Percentiles rank a stretch among this genome's conserved stretches.
phyloP scores from a whole-genome alignment of 2,113 vertebrate genomes.

The Indri indri region DNA sequence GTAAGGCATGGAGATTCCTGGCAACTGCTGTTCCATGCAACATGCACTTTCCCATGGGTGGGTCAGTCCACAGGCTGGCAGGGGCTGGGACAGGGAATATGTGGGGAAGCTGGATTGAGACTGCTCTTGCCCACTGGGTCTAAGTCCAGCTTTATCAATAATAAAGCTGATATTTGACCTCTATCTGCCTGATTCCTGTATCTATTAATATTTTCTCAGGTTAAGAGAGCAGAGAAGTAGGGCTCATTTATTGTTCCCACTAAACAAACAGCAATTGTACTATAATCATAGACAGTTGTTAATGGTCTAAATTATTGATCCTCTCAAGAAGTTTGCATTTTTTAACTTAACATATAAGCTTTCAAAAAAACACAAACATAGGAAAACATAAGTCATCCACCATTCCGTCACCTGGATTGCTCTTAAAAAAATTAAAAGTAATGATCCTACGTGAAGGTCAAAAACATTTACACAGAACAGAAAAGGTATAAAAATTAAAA shows the following conservation, averaged over 20 bases:
- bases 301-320: conserved; percentile 4
- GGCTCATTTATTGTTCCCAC: not conserved
- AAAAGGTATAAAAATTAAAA: not conserved
- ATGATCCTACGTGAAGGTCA: not conserved
- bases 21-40: not conserved
- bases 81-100: not conserved
- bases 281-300: not conserved
- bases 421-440: not conserved
- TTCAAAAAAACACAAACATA: not conserved
- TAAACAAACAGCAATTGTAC: not conserved
- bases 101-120: not conserved
- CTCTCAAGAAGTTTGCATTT: not conserved
- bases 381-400: not conserved
- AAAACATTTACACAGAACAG: conserved; percentile 5
- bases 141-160: not conserved
- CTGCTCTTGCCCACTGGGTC: not conserved
- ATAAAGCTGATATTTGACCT: conserved; percentile 15
- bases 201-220: not conserved
- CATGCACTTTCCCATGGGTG: not conserved
- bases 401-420: not conserved
- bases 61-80: not conserved
- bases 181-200: not conserved
- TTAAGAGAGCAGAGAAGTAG: not conserved
- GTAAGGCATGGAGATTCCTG: not conserved
- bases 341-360: conserved; percentile 12